These are phyloP conservation scores for Alloscopus bannaensis DNA, from an alignment of 2,888 invertebrate species.

Conservation along the genomic window DNA sequence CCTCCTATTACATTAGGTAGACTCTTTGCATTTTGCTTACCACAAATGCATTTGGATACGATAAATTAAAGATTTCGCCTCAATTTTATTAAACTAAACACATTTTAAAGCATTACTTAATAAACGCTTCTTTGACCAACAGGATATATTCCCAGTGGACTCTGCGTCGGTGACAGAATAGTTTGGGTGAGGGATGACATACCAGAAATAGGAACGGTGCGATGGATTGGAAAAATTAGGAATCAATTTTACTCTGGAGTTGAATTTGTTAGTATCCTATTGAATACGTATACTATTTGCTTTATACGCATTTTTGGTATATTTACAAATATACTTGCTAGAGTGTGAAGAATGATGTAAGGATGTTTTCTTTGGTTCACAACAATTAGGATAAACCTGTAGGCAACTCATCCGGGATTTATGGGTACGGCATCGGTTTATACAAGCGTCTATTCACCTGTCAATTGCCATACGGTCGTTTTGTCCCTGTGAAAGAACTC, in stretches of 20 bases:
- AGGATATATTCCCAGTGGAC: constrained; percentile 67
- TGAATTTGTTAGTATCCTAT: constrained; percentile 66
- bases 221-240: constrained; percentile 71
- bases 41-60: no score
- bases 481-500: constrained; percentile 68
- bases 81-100: no score
- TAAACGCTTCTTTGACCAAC: no score
- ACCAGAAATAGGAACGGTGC: constrained; percentile 65
- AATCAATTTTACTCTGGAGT: constrained; percentile 68
- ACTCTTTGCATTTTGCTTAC: background rate
- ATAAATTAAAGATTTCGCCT: no score
- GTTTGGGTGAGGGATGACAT: constrained; percentile 66
- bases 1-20: constrained; percentile 59
- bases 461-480: constrained; percentile 66
- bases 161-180: constrained; percentile 61
- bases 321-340: no score
- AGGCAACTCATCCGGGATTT: constrained; percentile 69
- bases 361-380: no score
- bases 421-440: constrained; percentile 65
- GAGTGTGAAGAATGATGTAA: no score
- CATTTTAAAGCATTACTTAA: background rate
- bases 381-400: constrained; percentile 67
- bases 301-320: no score
- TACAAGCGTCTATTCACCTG: constrained; percentile 67
- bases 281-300: no score